Evolutionary conservation across 2,888 invertebrate genomes (phyloP), one percentile per base, ranked within the genome.

Genomic region (Caenorhabditis becei): DNA sequence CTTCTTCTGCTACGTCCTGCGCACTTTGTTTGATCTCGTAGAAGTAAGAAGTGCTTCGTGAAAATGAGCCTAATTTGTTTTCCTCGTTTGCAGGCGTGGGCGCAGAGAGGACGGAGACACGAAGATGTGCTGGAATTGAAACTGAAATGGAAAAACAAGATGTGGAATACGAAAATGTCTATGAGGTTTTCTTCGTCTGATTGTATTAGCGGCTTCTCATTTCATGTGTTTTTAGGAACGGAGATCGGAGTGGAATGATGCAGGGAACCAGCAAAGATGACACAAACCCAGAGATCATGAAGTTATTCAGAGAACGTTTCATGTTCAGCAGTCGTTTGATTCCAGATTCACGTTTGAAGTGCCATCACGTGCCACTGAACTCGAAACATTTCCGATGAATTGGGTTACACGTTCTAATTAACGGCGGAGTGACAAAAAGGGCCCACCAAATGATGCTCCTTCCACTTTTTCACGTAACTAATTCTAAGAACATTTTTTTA

Each of bases 151-250:
- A 51, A 51, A 14, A 24, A 24, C 26, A 10, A 14, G 14, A 51
- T 10, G 14, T 51, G 51, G 51, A 51, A 11, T 51, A 51, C 51
- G 24, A 24, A 51, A 51, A 51, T 51, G 51, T 23, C 51, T 3
- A 24, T 51, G 24, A 16, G 51, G 51, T 51, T 4, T 18, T 47
- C 4, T 18, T n/a, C 18, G 2, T 47, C 11, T 41, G 7, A 5
- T 47, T n/a, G 3, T 18, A 18, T 47, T 47, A 32, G 14, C 14
- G 14, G 2, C 18, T 20, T 47, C 18, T 35, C 35, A 5, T n/a
- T 47, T 47, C 47, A 47, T 5, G n/a, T 51, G 5, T 23, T 24
- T 11, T 24, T 51, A 51, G 51, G 1, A 24, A 10, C 8, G 51
- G 51, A 10, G 51, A 51, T 18, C 14, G 1, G 8, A 51, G 4